Base-by-base conservation (phyloP, 2,113 vertebrate genomes). In the Xerus inauris region DNA sequence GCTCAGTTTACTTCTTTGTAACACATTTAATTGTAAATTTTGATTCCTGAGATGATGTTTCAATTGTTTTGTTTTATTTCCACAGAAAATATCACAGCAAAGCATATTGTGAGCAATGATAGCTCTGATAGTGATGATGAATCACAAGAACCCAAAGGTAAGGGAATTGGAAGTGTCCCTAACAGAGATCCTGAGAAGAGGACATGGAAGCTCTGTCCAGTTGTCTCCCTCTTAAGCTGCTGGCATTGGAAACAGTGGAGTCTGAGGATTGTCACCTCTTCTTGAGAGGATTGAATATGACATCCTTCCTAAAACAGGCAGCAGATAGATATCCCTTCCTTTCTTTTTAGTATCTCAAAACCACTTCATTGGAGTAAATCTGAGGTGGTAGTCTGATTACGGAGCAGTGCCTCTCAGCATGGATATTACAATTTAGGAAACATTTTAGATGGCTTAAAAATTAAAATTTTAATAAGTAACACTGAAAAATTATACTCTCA, bases 101-200 rank as follows among this genome's bases (percentile, higher is more conserved):
- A 99, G 93, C 99, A 99, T 95, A 99, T 99, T 45, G 98, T 99
- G 11, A 99, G 99, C 96, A 99, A 99, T 0, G 99, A 99, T 96
- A 99, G 98, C 86, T 98, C 99, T 14, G 99, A 99, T 85, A 99
- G 99, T 65, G 99, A 99, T 11, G 99, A 99, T 28, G 99, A 99
- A 89, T 98, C 98, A 12, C 98, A 98, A 5, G 98, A 91, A 75
- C 98, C 97, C 22, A 99, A 99, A 99, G 99, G 99, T 99, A 98
- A 99, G 98, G 42, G 57, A 91, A 1, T 8, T 17, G 1, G 5
- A 40, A 26, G 0, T 2, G 59, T 64, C 28, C 28, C 64, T 8
- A 45, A 6, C 8, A 9, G 12, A 47, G 20, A 19, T 59, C n/a
- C 9, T 2, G 30, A 12, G 32, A 6, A 77, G 40, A 5, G 17